Base-by-base conservation (phyloP, 2,888 invertebrate species). In the Eupelmus urozonus region DNA sequence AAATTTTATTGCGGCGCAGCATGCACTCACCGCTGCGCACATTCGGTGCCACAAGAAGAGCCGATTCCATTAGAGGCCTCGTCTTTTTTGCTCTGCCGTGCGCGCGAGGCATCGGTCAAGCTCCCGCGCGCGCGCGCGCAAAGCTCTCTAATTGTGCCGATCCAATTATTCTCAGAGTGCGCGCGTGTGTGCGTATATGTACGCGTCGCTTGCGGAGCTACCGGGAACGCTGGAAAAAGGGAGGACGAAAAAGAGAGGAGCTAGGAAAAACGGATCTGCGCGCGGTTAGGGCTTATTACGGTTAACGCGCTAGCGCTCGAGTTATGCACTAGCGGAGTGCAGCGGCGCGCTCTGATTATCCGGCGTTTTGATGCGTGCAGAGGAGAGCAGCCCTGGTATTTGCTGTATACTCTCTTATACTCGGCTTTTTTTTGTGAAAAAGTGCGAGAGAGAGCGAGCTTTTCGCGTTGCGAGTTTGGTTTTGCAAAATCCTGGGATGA, bases 1-100 rank as follows among this genome's bases (percentile, higher is more conserved):
- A 86, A 87, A 87, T 87, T 87, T 86, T 86, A 87, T 86, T 86
- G 85, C 83, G n/a, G 82, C 80, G 66, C 75, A n/a, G 45, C 75
- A 76, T 81, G 70, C 77, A 34, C 51, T n/a, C 59, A 42, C n/a
- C n/a, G n/a, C n/a, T n/a, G n/a, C n/a, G n/a, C 57, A 71, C 71
- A 81, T 85, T 85, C 84, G 83, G 81, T n/a, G n/a, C 80, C 62
- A 82, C 82, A 85, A 85, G 83, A 83, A 84, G 80, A 80, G 51
- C 80, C 83, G 83, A 84, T 85, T 85, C 83, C 85, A 85, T 85
- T 84, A 84, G 82, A 79, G 79, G 80, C 82, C 80, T 82, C 55
- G 53, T 70, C 66, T 62, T 60, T 76, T 78, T 80, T 81, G 27
- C 34, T 49, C 11, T 42, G n/a, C 42, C 25, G 16, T 49, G 66